Evolutionary conservation across 2,888 invertebrate species (phyloP), one percentile per base, ranked within the genome.

Genomic region (Chaitophorus viminalis): DNA sequence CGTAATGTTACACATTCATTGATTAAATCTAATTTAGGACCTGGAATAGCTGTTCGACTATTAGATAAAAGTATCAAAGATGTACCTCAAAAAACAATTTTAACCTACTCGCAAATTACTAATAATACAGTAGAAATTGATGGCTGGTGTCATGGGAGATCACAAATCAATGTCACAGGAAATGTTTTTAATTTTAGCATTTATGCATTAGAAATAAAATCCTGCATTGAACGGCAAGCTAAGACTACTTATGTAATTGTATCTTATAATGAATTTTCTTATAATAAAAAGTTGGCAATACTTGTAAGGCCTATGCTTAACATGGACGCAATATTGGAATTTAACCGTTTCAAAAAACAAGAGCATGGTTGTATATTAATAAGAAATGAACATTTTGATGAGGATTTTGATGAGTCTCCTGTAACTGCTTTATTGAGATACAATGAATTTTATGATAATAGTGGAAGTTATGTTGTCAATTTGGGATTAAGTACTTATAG

Each of bases 371-470:
- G 95, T 4, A 93, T 99, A 77, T 93, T 96, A 52, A 95, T 99
- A 85, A 94, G 95, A 91, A 98, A 98, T 89, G 93, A 89, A 93
- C 90, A 90, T 52, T 88, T 90, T 29, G 83, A 84, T 84, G 88
- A 88, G 72, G 82, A 88, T 85, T 65, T 82, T 87, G 68, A 86
- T 72, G 88, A 72, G 70, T 77, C 92, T 97, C 33, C 95, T 0
- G 94, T 94, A 0, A 93, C 93, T 90, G 93, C 98, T 75, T 90
- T 94, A 21, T 94, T 98, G 82, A 94, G 95, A 90, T 95, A 97
- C 91, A 99, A 99, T 91, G 95, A 96, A 90, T 99, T 99, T 91
- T 94, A 94, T 90, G 94, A 95, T 76, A 99, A 99, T 91, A 94
- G 93, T 79, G 99, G 99, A 65, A 93, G 95, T 0, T 99, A 96